Percentiles rank a stretch among this genome's conserved stretches.
Evolutionary conservation across 2,888 invertebrate species (phyloP).

Genomic region (Phorcus lineatus): DNA sequence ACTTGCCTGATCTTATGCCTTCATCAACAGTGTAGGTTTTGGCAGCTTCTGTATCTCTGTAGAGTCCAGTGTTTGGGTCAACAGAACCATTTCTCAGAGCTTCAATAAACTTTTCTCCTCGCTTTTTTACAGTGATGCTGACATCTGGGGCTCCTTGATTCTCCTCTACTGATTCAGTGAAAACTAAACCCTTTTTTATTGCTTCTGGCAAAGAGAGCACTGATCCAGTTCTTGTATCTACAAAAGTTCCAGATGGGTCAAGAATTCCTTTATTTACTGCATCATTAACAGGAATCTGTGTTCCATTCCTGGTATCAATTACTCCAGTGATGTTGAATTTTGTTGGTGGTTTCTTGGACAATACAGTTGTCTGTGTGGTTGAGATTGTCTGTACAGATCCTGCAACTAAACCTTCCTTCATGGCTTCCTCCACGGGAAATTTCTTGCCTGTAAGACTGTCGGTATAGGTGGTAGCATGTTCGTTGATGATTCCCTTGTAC

Average conservation of each 20-base stretch:
- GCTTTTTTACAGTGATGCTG: conserved; percentile 42
- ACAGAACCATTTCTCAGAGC: conserved; percentile 87
- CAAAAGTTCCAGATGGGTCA: conserved; percentile 83
- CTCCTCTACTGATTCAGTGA: conserved; percentile 53
- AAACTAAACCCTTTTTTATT: conserved; percentile 89
- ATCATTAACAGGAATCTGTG: conserved; percentile 86
- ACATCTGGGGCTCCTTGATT: conserved; percentile 31
- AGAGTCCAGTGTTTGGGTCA: conserved; percentile 69
- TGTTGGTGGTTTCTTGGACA: conserved; percentile 52
- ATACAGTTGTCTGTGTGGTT: conserved; percentile 54
- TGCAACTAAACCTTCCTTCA: conserved; percentile 84
- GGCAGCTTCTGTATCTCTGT: conserved; percentile 88
- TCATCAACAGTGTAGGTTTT: conserved; percentile 89
- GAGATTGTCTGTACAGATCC: conserved; percentile 85
- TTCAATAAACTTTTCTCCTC: conserved; percentile 79
- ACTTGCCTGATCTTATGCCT: conserved; percentile 78
- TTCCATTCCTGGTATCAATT: conserved; percentile 86
- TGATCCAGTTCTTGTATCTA: conserved; percentile 87
- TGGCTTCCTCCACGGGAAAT: conserved; percentile 88
- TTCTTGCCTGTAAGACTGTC: conserved; percentile 86
- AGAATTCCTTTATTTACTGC: conserved; percentile 90
- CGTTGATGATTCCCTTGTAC: conserved; percentile 85
- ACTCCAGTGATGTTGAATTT: conserved; percentile 75
- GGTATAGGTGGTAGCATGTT: conserved; percentile 88
- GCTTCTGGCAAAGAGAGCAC: conserved; percentile 91